A percentile compares a stretch with the other conserved stretches of the same genome.
phyloP scores from a whole-genome alignment of 2,888 invertebrate species.

The Apomyelois bistriatella region DNA sequence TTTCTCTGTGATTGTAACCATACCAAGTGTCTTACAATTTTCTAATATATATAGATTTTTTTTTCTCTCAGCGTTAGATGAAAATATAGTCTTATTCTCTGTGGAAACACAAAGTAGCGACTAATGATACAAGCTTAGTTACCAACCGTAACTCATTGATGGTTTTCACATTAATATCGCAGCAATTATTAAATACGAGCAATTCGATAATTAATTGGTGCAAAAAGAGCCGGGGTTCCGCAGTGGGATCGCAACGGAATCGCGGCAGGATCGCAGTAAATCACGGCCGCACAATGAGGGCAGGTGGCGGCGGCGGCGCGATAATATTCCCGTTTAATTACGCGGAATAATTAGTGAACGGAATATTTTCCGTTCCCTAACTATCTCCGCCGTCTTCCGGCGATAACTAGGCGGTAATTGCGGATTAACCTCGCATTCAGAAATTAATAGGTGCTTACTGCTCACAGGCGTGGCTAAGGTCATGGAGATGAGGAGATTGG shows the following conservation, averaged over 20 bases:
- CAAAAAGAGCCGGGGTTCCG: slow-evolving; percentile 71
- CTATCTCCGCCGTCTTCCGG: slow-evolving; percentile 79
- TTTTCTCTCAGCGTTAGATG: too few species aligned
- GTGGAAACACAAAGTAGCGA: too few species aligned
- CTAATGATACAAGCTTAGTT: too few species aligned
- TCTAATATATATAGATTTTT: too few species aligned
- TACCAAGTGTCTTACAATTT: too few species aligned
- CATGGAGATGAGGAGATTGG: not conserved
- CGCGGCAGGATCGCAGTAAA: slow-evolving; percentile 75
- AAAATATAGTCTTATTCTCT: too few species aligned
- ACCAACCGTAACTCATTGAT: slow-evolving; percentile 35
- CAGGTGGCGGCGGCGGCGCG: slow-evolving; percentile 77
- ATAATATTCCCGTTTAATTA: slow-evolving; percentile 79
- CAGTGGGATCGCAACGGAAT: slow-evolving; percentile 64
- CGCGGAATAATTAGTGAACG: slow-evolving; percentile 81
- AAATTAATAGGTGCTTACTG: slow-evolving; percentile 71
- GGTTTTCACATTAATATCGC: slow-evolving; percentile 68
- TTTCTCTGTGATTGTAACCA: too few species aligned
- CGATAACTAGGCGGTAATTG: slow-evolving; percentile 79
- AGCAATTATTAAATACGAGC: slow-evolving; percentile 74
- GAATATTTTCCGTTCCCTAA: slow-evolving; percentile 80
- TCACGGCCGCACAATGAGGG: slow-evolving; percentile 74
- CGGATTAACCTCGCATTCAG: slow-evolving; percentile 77
- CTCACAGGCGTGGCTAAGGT: slow-evolving; percentile 26
- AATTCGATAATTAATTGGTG: slow-evolving; percentile 77